Conservation (phyloP, 2,888 invertebrate species). For the Temnothorax unifasciatus region DNA sequence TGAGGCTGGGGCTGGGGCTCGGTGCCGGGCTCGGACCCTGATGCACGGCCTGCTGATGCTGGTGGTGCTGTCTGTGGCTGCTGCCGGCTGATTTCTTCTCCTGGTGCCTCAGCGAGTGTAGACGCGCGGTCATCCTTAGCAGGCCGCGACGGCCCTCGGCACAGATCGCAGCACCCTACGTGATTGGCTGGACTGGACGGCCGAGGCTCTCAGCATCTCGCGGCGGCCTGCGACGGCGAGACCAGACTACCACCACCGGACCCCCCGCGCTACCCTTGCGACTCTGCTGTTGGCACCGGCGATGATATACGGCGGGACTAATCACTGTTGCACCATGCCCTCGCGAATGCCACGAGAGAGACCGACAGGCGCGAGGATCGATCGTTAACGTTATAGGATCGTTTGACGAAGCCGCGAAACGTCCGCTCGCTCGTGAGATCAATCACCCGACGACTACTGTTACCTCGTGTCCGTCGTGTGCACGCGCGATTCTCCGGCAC, state of each 20-base stretch:
- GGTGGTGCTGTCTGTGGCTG: slow-evolving; percentile 77
- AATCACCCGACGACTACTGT: not conserved
- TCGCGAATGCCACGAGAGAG: slow-evolving; percentile 9
- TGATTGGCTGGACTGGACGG: slow-evolving; percentile 73
- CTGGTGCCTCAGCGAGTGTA: slow-evolving; percentile 85
- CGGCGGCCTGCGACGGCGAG: slow-evolving; percentile 58
- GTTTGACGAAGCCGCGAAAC: not conserved
- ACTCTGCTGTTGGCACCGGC: slow-evolving; percentile 21
- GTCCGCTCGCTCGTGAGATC: not conserved
- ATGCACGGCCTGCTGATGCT: slow-evolving; percentile 72
- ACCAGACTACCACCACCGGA: slow-evolving; percentile 56
- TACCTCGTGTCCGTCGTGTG: slow-evolving; percentile 7
- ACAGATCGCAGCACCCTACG: slow-evolving; percentile 80
- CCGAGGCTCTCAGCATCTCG: slow-evolving; percentile 83
- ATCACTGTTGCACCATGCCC: slow-evolving; percentile 48
- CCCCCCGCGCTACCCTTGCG: slow-evolving; percentile 7
- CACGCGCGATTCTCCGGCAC: slow-evolving; percentile 20
- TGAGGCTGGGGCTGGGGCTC: slow-evolving; percentile 83
- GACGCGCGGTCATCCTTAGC: slow-evolving; percentile 85
- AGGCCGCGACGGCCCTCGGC: slow-evolving; percentile 82
- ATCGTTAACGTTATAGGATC: not conserved
- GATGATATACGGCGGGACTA: slow-evolving; percentile 28
- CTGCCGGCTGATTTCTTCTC: slow-evolving; percentile 82
- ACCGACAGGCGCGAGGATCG: not conserved
- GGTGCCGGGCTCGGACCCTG: slow-evolving; percentile 81